phyloP scores from a whole-genome alignment of 2,888 invertebrate species.

The Epicampocera succincta region DNA sequence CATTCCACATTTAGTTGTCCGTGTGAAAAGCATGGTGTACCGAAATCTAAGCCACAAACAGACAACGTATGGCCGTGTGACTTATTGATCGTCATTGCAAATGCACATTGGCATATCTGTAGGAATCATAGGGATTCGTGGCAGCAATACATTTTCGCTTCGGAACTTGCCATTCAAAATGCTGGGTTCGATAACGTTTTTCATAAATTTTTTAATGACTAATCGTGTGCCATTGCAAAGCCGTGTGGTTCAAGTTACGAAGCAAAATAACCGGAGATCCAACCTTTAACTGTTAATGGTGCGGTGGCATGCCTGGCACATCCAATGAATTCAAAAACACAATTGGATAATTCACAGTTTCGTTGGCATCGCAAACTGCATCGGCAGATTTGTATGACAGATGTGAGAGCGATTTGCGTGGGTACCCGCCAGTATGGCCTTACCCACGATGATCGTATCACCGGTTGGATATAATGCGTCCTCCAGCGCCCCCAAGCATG shows the following conservation, averaged over 20 bases:
- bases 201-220: too few species aligned
- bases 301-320: too few species aligned
- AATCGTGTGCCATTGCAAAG: too few species aligned
- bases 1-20: not conserved
- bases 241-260: too few species aligned
- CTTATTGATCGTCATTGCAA: not conserved
- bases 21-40: not conserved
- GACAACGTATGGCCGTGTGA: not conserved
- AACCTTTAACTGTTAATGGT: too few species aligned
- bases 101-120: not conserved
- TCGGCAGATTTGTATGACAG: constrained; percentile 16
- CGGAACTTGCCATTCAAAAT: not conserved
- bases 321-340: constrained; percentile 1
- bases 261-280: too few species aligned
- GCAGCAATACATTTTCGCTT: not conserved
- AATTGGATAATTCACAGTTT: not conserved
- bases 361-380: constrained; percentile 4
- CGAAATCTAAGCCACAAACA: not conserved
- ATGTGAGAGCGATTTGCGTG: too few species aligned
- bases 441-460: too few species aligned
- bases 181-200: too few species aligned
- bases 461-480: too few species aligned
- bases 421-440: too few species aligned
- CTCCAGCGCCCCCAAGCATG: too few species aligned
- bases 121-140: not conserved